Base-by-base conservation (phyloP, 1,140 invertebrate genomes). In the Drosophila lini region DNA sequence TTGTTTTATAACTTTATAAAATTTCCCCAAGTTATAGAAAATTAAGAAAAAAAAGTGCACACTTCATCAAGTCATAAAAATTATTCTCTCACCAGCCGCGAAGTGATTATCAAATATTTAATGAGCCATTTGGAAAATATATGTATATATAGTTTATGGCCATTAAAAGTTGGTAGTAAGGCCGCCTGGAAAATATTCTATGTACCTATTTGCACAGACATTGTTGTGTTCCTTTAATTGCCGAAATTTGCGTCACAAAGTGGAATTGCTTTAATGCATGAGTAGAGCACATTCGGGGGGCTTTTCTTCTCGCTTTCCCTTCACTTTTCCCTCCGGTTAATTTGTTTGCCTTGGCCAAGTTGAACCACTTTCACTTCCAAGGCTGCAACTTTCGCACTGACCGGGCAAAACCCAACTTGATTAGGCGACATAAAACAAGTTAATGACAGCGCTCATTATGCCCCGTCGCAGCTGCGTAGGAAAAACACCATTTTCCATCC, bases 401-500 rank as follows among this genome's bases (percentile, higher is more conserved):
- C 32, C 47, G 31, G 50, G 78, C 61, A 77, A 81, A 83, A 77
- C 41, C 11, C 45, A 28, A 40, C 63, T 75, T 85, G 80, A 83
- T 84, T 83, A 77, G 71, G 78, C 77, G 73, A 82, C 80, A 85
- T 86, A 82, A 88, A 82, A 88, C 83, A 82, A 82, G 83, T 86
- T 88, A 82, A 86, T 82, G 83, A 86, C 79, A 79, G 63, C 25
- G 58, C 82, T 88, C 79, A 82, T 86, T 88, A 88, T 68, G 70
- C 42, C 60, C 42, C 60, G 32, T 34, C 53, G 42, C 69, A 62
- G 60, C 41, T 75, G 63, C 7, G 36, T 50, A 48, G 36, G 34
- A 19, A 47, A 67, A 48, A 22, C 22, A 19, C 52, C 8, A 31
- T 41, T 41, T 40, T 25, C 16, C 56, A 15, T 28, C 31, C 25